Evolutionary conservation across 2,113 vertebrate species (phyloP).

Genomic region (Campylorhamphus procurvoides): DNA sequence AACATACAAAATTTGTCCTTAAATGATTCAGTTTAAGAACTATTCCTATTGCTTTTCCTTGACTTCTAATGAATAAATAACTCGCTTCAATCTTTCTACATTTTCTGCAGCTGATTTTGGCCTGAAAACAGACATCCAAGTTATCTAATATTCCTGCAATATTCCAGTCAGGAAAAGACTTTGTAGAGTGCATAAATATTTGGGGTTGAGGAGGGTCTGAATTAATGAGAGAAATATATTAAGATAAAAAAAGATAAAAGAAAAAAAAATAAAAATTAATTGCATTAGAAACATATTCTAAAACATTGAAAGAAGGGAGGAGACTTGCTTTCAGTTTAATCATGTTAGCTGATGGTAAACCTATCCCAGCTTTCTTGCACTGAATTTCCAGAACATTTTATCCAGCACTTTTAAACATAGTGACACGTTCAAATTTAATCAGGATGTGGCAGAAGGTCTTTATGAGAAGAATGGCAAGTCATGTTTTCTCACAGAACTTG

Average conservation of each 20-base stretch:
- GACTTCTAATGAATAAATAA: slow-evolving; percentile 57
- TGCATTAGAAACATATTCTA: neutral
- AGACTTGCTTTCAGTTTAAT: neutral
- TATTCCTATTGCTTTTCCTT: slow-evolving; percentile 60
- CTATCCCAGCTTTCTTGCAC: neutral
- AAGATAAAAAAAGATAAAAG: too few relatives aligned
- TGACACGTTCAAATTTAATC: neutral
- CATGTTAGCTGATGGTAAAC: neutral
- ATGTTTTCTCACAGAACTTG: neutral
- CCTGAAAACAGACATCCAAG: neutral
- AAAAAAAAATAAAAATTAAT: neutral
- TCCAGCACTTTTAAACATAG: neutral
- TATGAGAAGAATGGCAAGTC: neutral
- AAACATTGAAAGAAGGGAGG: neutral
- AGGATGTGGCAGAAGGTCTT: neutral
- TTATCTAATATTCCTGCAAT: neutral
- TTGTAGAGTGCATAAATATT: neutral
- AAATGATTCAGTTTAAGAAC: slow-evolving; percentile 54
- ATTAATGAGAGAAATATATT: neutral
- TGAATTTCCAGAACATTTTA: neutral
- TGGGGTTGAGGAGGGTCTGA: neutral
- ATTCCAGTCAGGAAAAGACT: neutral
- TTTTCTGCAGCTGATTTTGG: slow-evolving; percentile 10
- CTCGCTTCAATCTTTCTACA: slow-evolving; percentile 19
- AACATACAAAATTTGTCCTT: slow-evolving; percentile 51